These are phyloP conservation scores for Aplochiton taeniatus DNA, from an alignment of 2,797 vertebrate species.

Conservation along the genomic window DNA sequence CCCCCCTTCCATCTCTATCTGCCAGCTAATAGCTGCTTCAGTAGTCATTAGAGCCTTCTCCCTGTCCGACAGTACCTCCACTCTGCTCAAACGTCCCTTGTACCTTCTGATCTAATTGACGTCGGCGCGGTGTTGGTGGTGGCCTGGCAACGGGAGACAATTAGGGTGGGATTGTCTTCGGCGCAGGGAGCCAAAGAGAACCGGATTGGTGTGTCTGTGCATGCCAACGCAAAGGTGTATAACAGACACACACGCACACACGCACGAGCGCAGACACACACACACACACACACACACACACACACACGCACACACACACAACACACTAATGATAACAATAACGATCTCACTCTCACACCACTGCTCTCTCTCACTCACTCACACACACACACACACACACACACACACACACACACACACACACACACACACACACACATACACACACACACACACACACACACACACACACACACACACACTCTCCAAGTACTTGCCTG, in stretches of 20 bases:
- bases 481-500: slow-evolving; percentile 24
- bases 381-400: slow-evolving; percentile 28
- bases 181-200: no score
- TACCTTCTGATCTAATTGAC: slow-evolving; percentile 72
- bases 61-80: no score
- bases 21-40: no score
- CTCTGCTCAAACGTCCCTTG: slow-evolving; percentile 53
- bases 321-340: slow-evolving; percentile 9
- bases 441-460: slow-evolving; percentile 25
- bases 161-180: no score
- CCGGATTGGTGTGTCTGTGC: no score
- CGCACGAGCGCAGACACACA: slow-evolving; percentile 8
- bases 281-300: slow-evolving; percentile 7
- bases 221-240: no score
- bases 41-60: no score
- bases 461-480: slow-evolving; percentile 37
- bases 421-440: slow-evolving; percentile 19
- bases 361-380: slow-evolving; percentile 28
- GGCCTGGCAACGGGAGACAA: no score
- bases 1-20: no score
- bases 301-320: slow-evolving; percentile 12
- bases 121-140: no score
- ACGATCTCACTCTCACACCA: slow-evolving; percentile 13
- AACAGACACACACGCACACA: not conserved
- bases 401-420: slow-evolving; percentile 27